A percentile compares a stretch with the other conserved stretches of the same genome.
These are phyloP conservation scores for Eidolon helvum DNA, from an alignment of 2,113 vertebrate species.

Conservation along the genomic window DNA sequence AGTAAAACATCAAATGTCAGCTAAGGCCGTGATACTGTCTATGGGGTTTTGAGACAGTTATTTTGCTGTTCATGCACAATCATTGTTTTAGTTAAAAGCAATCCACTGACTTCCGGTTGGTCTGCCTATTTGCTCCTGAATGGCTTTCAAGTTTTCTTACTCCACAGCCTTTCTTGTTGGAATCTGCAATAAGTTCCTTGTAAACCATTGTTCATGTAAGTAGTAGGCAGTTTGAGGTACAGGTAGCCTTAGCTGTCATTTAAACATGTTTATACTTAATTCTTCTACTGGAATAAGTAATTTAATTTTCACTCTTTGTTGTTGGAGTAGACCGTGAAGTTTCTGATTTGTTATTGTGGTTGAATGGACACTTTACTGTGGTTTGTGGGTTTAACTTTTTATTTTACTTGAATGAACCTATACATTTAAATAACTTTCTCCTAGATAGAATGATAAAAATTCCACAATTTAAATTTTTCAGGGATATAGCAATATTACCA, in stretches of 20 bases:
- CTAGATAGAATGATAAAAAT: not conserved
- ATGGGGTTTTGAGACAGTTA: fast-evolving
- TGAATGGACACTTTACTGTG: not conserved
- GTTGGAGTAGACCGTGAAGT: not conserved
- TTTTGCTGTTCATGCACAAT: not conserved
- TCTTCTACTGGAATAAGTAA: not conserved
- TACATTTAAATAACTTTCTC: not conserved
- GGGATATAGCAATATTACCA: not conserved
- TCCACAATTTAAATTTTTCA: not conserved
- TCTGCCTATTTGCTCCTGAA: not conserved
- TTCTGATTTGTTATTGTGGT: not conserved
- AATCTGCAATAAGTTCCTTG: not conserved
- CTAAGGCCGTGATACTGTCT: not conserved
- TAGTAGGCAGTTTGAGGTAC: not conserved
- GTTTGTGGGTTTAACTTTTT: not conserved
- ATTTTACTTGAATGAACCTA: not conserved
- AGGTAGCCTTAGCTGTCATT: not conserved
- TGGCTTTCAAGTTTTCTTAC: not conserved
- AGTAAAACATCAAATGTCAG: not conserved
- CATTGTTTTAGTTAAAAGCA: not conserved
- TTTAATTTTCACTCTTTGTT: not conserved
- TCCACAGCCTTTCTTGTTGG: not conserved
- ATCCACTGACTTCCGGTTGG: not conserved
- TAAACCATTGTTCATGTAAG: not conserved
- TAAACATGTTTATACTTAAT: not conserved